Evolutionary conservation across 2,113 vertebrate genomes (phyloP).

Genomic region (Hystrix cristata): DNA sequence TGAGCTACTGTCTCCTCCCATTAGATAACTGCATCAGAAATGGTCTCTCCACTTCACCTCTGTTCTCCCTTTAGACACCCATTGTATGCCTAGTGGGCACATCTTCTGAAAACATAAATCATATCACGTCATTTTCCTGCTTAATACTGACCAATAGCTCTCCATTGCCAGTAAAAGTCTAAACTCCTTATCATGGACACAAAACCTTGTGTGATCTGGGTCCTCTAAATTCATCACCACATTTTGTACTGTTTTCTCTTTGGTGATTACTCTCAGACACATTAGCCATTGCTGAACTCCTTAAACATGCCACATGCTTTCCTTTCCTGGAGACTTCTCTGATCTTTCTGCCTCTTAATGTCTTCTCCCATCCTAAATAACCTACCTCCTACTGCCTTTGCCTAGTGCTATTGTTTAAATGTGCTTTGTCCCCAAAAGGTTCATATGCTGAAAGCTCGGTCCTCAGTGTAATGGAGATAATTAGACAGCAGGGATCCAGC

Average conservation of each 20-base stretch:
- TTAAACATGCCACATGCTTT: not conserved
- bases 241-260: not conserved
- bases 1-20: not conserved
- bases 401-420: not conserved
- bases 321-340: not conserved
- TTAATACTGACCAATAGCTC: not conserved
- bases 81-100: not conserved
- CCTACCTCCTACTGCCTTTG: not conserved
- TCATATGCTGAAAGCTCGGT: not conserved
- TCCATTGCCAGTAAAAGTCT: not conserved
- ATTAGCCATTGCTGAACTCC: not conserved
- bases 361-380: not conserved
- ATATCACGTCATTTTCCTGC: not conserved
- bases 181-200: not conserved
- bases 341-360: not conserved
- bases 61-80: not conserved
- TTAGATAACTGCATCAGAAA: not conserved
- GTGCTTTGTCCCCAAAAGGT: not conserved
- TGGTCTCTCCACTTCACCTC: not conserved
- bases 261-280: not conserved
- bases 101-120: not conserved
- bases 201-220: not conserved
- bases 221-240: not conserved
- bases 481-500: not conserved
- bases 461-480: not conserved